Conservation (phyloP, 92 coral and sea anemone genomes). For the Hydrozoanthus gracilis region DNA sequence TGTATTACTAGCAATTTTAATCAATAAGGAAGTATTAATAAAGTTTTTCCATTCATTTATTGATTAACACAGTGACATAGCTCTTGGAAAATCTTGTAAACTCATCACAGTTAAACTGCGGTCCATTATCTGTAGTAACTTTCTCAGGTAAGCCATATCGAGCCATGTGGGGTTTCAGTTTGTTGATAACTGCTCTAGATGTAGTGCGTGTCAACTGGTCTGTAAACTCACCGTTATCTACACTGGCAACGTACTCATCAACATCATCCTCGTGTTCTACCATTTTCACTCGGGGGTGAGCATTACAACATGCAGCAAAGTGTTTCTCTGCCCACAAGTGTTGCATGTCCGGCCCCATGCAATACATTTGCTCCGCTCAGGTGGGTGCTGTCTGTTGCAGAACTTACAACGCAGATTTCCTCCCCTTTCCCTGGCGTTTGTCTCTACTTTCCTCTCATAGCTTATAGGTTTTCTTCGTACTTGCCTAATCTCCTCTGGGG, state of each 20-base stretch:
- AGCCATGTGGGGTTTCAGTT: too few species aligned
- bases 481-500: conserved; percentile 40
- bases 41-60: too few species aligned
- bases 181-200: too few species aligned
- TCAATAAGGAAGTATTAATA: too few species aligned
- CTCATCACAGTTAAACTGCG: too few species aligned
- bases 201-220: too few species aligned
- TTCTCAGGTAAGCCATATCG: too few species aligned
- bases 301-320: conserved; percentile 13
- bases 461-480: not conserved
- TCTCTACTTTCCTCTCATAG: not conserved
- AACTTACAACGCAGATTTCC: conserved; percentile 51
- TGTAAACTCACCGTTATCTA: conserved; percentile 18
- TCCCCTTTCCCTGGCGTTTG: conserved; percentile 19
- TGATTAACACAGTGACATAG: too few species aligned
- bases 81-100: too few species aligned
- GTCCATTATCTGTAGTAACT: too few species aligned
- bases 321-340: conserved; percentile 40
- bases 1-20: too few species aligned
- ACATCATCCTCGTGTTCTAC: conserved; percentile 8
- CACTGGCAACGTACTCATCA: conserved; percentile 30
- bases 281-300: not conserved
- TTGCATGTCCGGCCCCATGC: conserved; percentile 65
- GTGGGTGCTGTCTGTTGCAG: conserved; percentile 57
- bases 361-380: conserved; percentile 55